Evolutionary conservation across 2,113 vertebrate species (phyloP).

Genomic region (Planiliza haematocheilus): DNA sequence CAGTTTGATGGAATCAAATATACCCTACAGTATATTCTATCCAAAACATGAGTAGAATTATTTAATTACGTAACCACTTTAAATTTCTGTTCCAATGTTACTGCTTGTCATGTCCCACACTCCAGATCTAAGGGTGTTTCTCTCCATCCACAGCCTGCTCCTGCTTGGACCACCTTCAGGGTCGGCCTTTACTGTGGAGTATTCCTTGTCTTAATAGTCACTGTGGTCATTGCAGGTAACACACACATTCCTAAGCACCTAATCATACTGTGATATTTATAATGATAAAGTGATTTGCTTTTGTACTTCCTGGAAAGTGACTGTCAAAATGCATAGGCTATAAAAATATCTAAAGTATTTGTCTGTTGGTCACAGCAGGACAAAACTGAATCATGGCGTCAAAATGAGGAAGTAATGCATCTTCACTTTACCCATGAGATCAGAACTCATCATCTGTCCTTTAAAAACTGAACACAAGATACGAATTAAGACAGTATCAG

Average conservation of each 20-base stretch:
- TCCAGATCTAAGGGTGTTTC: neutral
- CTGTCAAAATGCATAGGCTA: neutral
- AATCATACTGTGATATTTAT: neutral
- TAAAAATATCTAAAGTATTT: neutral
- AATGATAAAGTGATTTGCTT: constrained; percentile 4
- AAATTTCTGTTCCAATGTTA: neutral
- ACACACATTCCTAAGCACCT: neutral
- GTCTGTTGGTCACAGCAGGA: neutral
- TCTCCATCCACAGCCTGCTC: constrained; percentile 88
- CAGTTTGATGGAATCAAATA: no score
- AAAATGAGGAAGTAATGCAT: neutral
- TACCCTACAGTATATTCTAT: neutral
- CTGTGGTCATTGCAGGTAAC: constrained; percentile 93
- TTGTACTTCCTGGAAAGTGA: constrained; percentile 33
- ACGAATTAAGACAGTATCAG: no score
- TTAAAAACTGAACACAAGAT: no score
- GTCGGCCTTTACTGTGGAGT: constrained; percentile 97
- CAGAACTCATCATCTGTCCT: no score
- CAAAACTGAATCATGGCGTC: neutral
- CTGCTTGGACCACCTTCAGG: constrained; percentile 98
- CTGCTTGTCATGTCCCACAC: neutral
- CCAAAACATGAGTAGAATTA: neutral
- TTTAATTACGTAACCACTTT: neutral
- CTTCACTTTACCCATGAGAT: no score
- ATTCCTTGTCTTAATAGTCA: constrained; percentile 91